Base-by-base conservation (phyloP, 2,888 invertebrate genomes). In the Nomada fucata region DNA sequence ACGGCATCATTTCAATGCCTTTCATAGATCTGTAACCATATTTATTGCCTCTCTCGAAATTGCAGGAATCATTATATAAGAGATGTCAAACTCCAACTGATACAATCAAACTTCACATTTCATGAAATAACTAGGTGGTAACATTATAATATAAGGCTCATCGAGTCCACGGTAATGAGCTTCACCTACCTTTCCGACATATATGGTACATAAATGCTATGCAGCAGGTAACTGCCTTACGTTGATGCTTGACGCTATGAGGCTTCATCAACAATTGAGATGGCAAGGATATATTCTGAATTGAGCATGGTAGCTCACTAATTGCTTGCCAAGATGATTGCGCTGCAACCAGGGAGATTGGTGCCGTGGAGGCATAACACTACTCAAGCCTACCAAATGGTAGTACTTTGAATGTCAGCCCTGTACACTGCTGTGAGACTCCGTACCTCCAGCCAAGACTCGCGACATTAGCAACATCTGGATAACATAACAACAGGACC, bases 191-290 rank as follows among this genome's bases (percentile, higher is more conserved):
- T 93, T 92, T 92, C 91, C 85, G 92, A 93, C 93, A 93, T 91
- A 92, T 91, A 93, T 92, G 91, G 93, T 92, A 92, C 93, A 93
- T 93, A 93, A 93, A 93, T 93, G 93, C 92, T 92, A 91, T 84
- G 93, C 91, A 92, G 93, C 93, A 91, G 92, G 90, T 92, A 91
- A 93, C 93, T 93, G 93, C 92, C 89, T 90, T 92, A 92, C 88
- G 91, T 90, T 89, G 92, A 90, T 89, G 90, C 90, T 90, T 86
- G 92, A 91, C 89, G 92, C 92, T 92, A 93, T 90, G 91, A 92
- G 90, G 90, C 92, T 92, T 93, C 93, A 92, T 93, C 92, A 93
- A 93, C 93, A 91, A 92, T 86, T 87, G 90, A 92, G 92, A 91
- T 91, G 91, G 90, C 89, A 90, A 90, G 88, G 88, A 90, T 91